A percentile compares a stretch with the other conserved stretches of the same genome.
Evolutionary conservation across 2,888 invertebrate genomes (phyloP).

Genomic region (Metallyticus violacea): DNA sequence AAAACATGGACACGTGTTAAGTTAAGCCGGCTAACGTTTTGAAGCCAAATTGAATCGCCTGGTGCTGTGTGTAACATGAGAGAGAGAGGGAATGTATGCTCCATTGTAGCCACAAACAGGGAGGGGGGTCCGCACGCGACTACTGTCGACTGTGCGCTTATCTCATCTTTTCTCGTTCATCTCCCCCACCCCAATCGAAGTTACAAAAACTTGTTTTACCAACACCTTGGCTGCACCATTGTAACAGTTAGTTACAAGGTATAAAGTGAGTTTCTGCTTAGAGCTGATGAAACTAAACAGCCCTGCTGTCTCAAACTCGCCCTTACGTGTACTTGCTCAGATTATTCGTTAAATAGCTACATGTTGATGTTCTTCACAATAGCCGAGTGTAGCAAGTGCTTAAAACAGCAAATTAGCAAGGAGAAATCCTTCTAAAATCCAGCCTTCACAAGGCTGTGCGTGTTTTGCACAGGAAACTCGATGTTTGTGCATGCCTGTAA

Average conservation of each 20-base stretch:
- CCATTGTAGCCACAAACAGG: not conserved
- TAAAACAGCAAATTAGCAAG: too few species aligned
- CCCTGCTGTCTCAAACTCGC: too few species aligned
- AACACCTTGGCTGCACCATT: not conserved
- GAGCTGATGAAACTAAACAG: not conserved
- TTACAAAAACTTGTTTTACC: not conserved
- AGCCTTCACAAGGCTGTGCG: too few species aligned
- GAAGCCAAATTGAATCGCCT: constrained; percentile 5
- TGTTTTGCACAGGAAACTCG: too few species aligned
- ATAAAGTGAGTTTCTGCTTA: not conserved
- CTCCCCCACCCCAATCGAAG: not conserved
- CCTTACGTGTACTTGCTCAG: too few species aligned
- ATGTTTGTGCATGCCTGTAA: not conserved
- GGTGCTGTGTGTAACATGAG: constrained; percentile 2
- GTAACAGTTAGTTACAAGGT: not conserved
- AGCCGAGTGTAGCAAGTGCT: too few species aligned
- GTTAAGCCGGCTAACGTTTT: not conserved
- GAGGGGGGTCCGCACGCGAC: not conserved
- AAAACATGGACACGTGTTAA: not conserved
- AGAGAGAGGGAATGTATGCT: not conserved
- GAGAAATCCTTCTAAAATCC: too few species aligned
- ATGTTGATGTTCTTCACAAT: too few species aligned
- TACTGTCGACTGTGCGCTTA: not conserved
- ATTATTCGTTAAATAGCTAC: too few species aligned
- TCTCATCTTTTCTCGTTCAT: not conserved